These are phyloP conservation scores for Lithodes maja DNA, from an alignment of 2,888 invertebrate genomes.

Conservation along the genomic window DNA sequence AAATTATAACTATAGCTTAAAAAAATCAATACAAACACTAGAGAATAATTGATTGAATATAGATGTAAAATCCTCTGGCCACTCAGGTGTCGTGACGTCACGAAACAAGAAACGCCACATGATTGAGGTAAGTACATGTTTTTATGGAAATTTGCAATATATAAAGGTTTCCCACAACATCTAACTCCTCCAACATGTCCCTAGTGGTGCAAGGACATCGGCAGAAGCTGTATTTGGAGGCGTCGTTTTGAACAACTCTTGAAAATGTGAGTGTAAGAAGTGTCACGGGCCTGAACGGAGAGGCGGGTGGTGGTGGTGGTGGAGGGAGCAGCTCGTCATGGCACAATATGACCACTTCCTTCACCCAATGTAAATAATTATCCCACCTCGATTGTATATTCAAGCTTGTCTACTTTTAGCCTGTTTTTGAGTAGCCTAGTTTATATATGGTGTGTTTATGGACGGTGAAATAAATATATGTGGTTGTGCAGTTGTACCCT, in stretches of 20 bases:
- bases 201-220: not conserved
- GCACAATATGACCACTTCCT: not conserved
- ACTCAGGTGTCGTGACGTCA: conserved; percentile 49
- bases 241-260: not conserved
- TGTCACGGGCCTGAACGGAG: conserved; percentile 2
- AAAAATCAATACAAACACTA: not conserved
- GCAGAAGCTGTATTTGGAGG: not conserved
- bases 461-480: too few relatives aligned
- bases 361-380: not conserved
- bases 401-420: too few relatives aligned
- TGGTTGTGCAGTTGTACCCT: too few relatives aligned
- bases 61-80: not conserved
- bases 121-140: conserved; percentile 52
- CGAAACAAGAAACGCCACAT: conserved; percentile 45
- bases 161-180: not conserved
- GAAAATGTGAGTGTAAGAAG: conserved; percentile 3
- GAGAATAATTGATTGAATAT: conserved; percentile 7
- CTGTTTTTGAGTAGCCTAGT: too few relatives aligned
- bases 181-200: not conserved
- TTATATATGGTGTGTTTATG: too few relatives aligned
- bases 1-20: too few relatives aligned
- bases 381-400: too few relatives aligned
- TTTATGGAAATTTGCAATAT: not conserved
- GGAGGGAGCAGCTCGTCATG: not conserved
- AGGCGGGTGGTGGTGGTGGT: not conserved